A percentile compares a stretch with the other conserved stretches of the same genome.
These are phyloP conservation scores for Nasonia oneida DNA, from an alignment of 2,888 invertebrate species.

Conservation along the genomic window DNA sequence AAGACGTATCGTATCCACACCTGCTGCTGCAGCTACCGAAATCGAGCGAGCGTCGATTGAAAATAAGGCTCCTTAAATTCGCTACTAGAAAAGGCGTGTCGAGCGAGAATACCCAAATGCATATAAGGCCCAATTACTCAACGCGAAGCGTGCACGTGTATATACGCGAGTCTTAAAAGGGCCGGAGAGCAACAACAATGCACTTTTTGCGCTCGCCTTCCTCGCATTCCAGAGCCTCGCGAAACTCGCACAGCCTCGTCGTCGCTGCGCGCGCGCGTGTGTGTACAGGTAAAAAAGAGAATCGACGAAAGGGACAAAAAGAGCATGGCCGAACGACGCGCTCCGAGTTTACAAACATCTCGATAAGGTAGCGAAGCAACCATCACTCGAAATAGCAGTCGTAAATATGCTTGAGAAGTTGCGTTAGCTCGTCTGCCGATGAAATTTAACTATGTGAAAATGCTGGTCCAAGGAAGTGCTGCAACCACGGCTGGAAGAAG, in stretches of 20 bases:
- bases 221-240: not conserved
- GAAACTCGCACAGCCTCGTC: not conserved
- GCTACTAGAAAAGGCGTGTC: not conserved
- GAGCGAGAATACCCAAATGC: slow-evolving; percentile 31
- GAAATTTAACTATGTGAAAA: not conserved
- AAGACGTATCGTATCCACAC: not conserved
- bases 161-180: slow-evolving; percentile 11
- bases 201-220: slow-evolving; percentile 33
- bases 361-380: not conserved
- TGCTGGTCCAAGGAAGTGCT: not conserved
- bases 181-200: slow-evolving; percentile 27
- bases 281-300: not conserved
- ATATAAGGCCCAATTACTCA: slow-evolving; percentile 45
- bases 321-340: not conserved
- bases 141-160: not conserved
- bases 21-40: not conserved
- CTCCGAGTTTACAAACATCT: not conserved
- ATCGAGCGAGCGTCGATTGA: not conserved
- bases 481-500: not conserved
- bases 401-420: not conserved
- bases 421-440: too few relatives aligned
- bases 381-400: not conserved
- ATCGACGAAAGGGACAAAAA: not conserved
- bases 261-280: not conserved
- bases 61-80: not conserved